A percentile compares a stretch with the other conserved stretches of the same genome.
phyloP scores from a whole-genome alignment of 1,140 invertebrate genomes.

The Capitella teleta region DNA sequence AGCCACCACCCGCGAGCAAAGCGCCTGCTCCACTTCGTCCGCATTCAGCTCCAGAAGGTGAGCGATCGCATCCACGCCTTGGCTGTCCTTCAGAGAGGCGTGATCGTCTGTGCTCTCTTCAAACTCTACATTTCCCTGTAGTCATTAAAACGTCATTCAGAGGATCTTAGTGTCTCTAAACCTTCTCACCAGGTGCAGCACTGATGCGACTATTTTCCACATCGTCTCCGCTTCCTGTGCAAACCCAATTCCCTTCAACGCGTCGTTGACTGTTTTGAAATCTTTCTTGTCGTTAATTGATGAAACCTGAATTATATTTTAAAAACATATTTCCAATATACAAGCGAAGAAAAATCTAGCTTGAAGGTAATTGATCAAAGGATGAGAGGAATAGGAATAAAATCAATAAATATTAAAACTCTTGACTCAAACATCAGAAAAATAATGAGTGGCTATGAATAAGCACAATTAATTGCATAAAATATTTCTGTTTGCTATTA shows the following conservation, averaged over 20 bases:
- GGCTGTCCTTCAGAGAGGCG: slow-evolving; percentile 50
- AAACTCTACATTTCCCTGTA: slow-evolving; percentile 63
- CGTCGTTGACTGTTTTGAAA: slow-evolving; percentile 11
- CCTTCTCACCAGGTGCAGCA: slow-evolving; percentile 79
- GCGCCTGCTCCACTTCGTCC: slow-evolving; percentile 58
- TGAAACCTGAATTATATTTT: slow-evolving; percentile 8
- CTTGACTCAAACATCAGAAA: too few species aligned
- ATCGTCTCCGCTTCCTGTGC: slow-evolving; percentile 3
- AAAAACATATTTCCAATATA: too few species aligned
- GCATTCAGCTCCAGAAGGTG: slow-evolving; percentile 61
- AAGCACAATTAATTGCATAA: too few species aligned
- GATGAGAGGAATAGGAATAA: too few species aligned
- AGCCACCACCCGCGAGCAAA: slow-evolving; percentile 76
- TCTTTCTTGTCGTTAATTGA: slow-evolving; percentile 11
- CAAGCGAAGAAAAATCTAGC: too few species aligned
- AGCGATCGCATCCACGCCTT: slow-evolving; percentile 52
- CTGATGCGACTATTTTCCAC: slow-evolving; percentile 67
- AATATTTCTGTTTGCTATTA: too few species aligned
- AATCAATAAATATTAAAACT: too few species aligned
- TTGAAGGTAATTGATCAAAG: too few species aligned
- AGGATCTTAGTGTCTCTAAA: too few species aligned
- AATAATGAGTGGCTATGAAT: too few species aligned
- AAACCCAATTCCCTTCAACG: slow-evolving; percentile 13
- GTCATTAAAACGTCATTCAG: slow-evolving; percentile 15
- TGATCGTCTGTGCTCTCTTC: slow-evolving; percentile 52